These are phyloP conservation scores for Pseudochaenichthys georgianus DNA, from an alignment of 2,797 vertebrate species.

Conservation along the genomic window DNA sequence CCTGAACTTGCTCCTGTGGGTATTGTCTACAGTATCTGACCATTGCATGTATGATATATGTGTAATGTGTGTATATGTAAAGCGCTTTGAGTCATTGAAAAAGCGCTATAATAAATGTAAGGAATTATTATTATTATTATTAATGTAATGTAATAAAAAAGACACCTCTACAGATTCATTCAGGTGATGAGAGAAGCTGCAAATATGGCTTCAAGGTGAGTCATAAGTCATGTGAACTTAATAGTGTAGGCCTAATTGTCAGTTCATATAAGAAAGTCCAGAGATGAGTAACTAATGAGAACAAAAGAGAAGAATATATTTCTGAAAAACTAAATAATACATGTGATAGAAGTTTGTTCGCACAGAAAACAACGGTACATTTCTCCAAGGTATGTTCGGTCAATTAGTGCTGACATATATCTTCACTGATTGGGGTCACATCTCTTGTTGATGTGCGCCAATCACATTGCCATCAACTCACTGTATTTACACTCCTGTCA, in stretches of 20 bases:
- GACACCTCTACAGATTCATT: background rate
- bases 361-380: background rate
- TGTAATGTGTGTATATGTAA: too few species aligned
- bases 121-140: too few species aligned
- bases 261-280: background rate
- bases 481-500: background rate
- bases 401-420: background rate
- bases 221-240: background rate
- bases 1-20: too few species aligned
- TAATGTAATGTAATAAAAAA: background rate
- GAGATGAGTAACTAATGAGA: background rate
- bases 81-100: too few species aligned
- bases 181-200: conserved; percentile 5
- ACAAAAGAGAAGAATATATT: background rate
- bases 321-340: background rate
- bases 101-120: too few species aligned
- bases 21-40: too few species aligned
- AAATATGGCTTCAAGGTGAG: background rate
- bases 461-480: background rate
- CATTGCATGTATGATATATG: too few species aligned
- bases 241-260: background rate
- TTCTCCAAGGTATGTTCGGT: background rate
- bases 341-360: background rate
- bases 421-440: background rate
- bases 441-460: background rate